Conservation (phyloP, 2,113 vertebrate species). For the Sinosuthora webbiana region DNA sequence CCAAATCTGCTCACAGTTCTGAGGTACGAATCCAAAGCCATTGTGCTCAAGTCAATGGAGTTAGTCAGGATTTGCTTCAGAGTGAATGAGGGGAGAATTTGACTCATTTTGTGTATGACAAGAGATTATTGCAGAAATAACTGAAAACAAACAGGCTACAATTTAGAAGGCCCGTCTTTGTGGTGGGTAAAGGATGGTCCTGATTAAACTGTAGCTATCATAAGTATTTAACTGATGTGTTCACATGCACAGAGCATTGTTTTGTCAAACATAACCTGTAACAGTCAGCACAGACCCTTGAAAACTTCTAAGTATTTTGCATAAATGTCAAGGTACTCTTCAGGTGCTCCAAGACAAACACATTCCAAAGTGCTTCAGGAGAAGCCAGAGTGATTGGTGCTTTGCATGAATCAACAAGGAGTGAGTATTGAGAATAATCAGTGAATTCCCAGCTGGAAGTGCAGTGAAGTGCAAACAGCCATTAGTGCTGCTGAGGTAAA, state of each 20-base stretch:
- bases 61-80: not conserved
- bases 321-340: not conserved
- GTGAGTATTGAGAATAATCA: constrained; percentile 20
- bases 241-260: not conserved
- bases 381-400: not conserved
- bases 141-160: not conserved
- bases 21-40: not conserved
- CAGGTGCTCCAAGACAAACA: not conserved
- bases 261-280: not conserved
- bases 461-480: not conserved
- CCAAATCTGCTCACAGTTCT: not conserved
- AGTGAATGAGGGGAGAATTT: not conserved
- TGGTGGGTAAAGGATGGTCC: not conserved
- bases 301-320: not conserved
- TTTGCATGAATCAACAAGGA: not conserved
- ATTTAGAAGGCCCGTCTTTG: not conserved
- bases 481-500: not conserved
- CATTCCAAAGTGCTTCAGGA: not conserved
- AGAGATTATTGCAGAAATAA: not conserved
- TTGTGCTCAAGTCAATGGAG: not conserved
- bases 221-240: not conserved
- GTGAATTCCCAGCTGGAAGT: not conserved
- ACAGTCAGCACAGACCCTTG: not conserved
- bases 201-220: not conserved
- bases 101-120: not conserved